Evolutionary conservation across 1,140 invertebrate species (phyloP).

Genomic region (Trichomalopsis sarcophagae): DNA sequence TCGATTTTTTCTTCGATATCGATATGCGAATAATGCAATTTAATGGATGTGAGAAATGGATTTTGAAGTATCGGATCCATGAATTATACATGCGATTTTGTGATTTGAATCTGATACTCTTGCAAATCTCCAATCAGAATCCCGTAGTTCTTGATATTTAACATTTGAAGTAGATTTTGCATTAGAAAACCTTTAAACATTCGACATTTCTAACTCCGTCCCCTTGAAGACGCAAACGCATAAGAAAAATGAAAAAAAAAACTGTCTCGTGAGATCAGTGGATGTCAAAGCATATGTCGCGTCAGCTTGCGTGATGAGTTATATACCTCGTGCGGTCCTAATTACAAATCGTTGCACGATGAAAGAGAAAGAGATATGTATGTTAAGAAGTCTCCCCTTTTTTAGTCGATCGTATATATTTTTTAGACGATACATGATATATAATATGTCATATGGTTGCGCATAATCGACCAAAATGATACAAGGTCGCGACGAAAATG

Average conservation of each 20-base stretch:
- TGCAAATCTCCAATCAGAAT: too few relatives aligned
- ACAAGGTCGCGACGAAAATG: constrained; percentile 30
- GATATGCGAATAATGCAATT: neutral
- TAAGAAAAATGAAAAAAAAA: constrained; percentile 1
- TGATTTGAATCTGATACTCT: too few relatives aligned
- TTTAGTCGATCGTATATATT: neutral
- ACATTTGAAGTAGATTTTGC: neutral
- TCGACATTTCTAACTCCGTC: neutral
- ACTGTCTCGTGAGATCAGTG: neutral
- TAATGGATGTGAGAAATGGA: too few relatives aligned
- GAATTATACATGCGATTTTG: too few relatives aligned
- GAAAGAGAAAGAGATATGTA: neutral
- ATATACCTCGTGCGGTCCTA: neutral
- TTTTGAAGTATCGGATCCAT: too few relatives aligned
- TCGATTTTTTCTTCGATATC: neutral
- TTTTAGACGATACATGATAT: constrained; percentile 1
- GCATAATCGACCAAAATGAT: neutral
- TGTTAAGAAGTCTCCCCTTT: neutral
- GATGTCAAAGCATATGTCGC: neutral
- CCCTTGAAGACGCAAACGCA: neutral
- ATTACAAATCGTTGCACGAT: neutral
- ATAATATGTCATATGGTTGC: constrained; percentile 23
- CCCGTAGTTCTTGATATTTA: neutral
- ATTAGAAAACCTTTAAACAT: neutral
- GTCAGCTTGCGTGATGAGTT: neutral